Conservation (phyloP, 1,140 invertebrate species). For the Meloidogyne hapla region DNA sequence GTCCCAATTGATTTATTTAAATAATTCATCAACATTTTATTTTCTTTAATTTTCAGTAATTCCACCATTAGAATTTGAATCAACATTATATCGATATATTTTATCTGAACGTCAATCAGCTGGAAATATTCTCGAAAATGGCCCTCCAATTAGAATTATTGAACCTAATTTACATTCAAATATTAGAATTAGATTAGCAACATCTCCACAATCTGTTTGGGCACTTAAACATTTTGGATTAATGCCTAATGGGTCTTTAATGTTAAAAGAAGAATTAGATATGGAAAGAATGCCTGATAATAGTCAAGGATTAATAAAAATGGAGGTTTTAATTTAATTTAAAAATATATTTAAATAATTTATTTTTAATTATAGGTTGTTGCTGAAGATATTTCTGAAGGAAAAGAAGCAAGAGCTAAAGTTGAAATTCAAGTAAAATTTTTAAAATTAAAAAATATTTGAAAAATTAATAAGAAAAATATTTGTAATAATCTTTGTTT, state of each 20-base stretch:
- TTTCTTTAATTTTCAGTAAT: neutral
- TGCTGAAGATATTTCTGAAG: slow-evolving; percentile 20
- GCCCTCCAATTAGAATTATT: slow-evolving; percentile 3
- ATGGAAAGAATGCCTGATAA: slow-evolving; percentile 29
- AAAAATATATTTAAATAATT: neutral
- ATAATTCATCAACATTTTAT: too few relatives aligned
- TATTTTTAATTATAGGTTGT: slow-evolving; percentile 37
- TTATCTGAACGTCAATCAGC: slow-evolving; percentile 39
- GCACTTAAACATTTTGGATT: slow-evolving; percentile 40
- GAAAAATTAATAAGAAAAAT: too few relatives aligned
- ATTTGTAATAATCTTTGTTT: neutral
- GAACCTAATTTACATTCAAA: slow-evolving; percentile 31
- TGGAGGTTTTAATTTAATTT: slow-evolving; percentile 26
- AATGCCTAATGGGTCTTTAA: slow-evolving; percentile 45
- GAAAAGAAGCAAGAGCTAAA: slow-evolving; percentile 27
- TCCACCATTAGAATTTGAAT: slow-evolving; percentile 26
- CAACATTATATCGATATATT: slow-evolving; percentile 45
- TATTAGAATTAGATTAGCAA: slow-evolving; percentile 30
- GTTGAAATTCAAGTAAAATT: slow-evolving; percentile 45
- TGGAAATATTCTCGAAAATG: slow-evolving; percentile 42
- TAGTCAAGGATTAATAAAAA: slow-evolving; percentile 43
- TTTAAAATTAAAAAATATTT: too few relatives aligned
- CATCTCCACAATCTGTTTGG: neutral
- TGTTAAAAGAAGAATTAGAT: slow-evolving; percentile 41
- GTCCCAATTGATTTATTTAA: too few relatives aligned